phyloP scores from a whole-genome alignment of 92 coral and sea anemone genomes.

The Siderastrea radians region DNA sequence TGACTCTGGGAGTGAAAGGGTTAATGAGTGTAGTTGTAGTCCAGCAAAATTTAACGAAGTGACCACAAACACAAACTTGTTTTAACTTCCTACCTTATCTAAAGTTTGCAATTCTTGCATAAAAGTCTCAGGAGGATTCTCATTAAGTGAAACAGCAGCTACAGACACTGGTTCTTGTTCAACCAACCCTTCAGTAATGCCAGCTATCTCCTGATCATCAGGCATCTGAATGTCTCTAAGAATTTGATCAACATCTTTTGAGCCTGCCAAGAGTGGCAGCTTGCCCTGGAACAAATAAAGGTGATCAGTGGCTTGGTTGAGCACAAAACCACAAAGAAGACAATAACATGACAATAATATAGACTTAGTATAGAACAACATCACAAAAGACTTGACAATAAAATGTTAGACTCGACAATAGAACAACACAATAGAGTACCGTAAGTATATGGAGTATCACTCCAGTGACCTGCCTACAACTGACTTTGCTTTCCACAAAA shows the following conservation, averaged over 20 bases:
- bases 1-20: no score
- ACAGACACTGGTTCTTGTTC: conserved; percentile 64
- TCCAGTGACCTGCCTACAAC: no score
- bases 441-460: no score
- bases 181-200: conserved; percentile 86
- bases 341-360: not conserved
- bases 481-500: no score
- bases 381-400: no score
- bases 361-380: not conserved
- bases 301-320: not conserved
- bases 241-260: conserved; percentile 88
- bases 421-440: no score
- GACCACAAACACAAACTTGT: not conserved
- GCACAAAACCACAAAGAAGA: not conserved
- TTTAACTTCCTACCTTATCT: conserved; percentile 46
- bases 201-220: conserved; percentile 91
- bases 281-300: conserved; percentile 68
- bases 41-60: no score
- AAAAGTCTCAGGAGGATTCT: conserved; percentile 30
- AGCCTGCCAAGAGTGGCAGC: conserved; percentile 76
- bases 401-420: no score
- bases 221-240: conserved; percentile 90
- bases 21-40: no score
- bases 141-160: conserved; percentile 35
- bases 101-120: conserved; percentile 41